A percentile compares a stretch with the other conserved stretches of the same genome.
These are phyloP conservation scores for Mizuhopecten yessoensis DNA, from an alignment of 1,140 invertebrate species.

Conservation along the genomic window DNA sequence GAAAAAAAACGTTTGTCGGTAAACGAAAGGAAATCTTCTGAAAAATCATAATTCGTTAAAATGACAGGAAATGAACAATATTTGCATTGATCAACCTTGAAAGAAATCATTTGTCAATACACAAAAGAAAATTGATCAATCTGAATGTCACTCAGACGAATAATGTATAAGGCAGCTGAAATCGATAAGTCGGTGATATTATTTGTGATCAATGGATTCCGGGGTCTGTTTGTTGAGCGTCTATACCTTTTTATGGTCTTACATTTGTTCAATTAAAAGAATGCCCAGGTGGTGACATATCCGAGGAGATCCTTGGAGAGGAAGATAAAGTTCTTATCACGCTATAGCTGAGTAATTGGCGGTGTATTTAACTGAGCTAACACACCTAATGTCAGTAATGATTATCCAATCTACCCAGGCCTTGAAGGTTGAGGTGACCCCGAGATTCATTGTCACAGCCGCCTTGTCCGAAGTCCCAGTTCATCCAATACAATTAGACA, in stretches of 20 bases:
- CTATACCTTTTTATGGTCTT: too few species aligned
- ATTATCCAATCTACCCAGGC: not conserved
- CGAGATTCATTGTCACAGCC: too few species aligned
- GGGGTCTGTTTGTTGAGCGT: too few species aligned
- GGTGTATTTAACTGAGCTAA: not conserved
- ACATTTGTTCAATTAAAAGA: not conserved
- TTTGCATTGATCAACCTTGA: not conserved
- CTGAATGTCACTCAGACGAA: not conserved
- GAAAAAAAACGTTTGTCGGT: not conserved
- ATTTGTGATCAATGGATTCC: too few species aligned
- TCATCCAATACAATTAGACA: too few species aligned
- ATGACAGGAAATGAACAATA: not conserved
- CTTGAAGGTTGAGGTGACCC: not conserved
- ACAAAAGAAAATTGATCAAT: not conserved
- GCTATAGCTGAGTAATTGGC: not conserved
- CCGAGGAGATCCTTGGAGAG: not conserved
- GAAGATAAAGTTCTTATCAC: not conserved
- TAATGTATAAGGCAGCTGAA: not conserved
- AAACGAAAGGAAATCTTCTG: not conserved
- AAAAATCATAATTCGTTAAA: too few species aligned
- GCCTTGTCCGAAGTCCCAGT: too few species aligned
- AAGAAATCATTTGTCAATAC: not conserved
- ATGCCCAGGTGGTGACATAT: not conserved
- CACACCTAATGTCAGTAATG: constrained; percentile 5
- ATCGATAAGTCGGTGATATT: too few species aligned